Conservation (phyloP, 2,797 vertebrate genomes). For the Sebastolobus alascanus region DNA sequence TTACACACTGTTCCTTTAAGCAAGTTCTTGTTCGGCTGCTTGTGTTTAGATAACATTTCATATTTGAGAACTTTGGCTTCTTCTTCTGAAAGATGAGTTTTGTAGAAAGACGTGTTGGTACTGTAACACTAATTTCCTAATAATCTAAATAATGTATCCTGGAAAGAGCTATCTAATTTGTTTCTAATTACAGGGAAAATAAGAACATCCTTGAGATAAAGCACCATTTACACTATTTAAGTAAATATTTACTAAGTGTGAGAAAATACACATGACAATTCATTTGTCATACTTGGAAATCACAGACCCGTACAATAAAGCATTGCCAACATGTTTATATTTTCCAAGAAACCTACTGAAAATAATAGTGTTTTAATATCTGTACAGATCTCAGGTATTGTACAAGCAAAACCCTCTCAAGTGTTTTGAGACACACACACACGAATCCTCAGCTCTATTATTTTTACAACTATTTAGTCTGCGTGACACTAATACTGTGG, state of each 20-base stretch:
- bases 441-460: constrained; percentile 33
- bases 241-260: not conserved
- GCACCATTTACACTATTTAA: not conserved
- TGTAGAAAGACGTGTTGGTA: too few species aligned
- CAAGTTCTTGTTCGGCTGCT: not conserved
- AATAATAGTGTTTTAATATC: not conserved
- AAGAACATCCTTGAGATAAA: not conserved
- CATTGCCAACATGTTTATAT: not conserved
- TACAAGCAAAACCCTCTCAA: not conserved
- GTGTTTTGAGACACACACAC: constrained; percentile 12
- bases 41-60: not conserved
- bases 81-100: too few species aligned
- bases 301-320: not conserved
- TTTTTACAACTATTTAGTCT: constrained; percentile 55
- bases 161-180: not conserved
- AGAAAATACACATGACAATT: not conserved
- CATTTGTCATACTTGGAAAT: not conserved
- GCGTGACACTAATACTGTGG: constrained; percentile 27
- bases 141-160: not conserved
- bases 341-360: not conserved
- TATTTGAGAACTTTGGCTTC: not conserved
- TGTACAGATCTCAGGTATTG: not conserved
- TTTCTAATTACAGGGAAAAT: not conserved
- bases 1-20: too few species aligned
- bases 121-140: not conserved